Base-by-base conservation (phyloP, 1,140 invertebrate species). In the Dreissena polymorpha region DNA sequence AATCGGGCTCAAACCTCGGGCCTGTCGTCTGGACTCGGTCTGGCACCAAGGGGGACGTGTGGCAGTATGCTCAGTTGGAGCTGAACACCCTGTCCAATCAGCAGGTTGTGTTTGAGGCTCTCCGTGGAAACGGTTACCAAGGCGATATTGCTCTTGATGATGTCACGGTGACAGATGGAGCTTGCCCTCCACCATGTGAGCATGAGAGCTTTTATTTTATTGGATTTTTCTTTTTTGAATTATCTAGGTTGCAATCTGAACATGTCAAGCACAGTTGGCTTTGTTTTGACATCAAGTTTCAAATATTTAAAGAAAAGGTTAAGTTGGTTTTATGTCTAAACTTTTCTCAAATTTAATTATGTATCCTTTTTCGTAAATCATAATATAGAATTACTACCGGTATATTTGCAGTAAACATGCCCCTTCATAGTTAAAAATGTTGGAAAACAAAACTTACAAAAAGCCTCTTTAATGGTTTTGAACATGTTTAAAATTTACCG, bases 71-170 rank as follows among this genome's bases (percentile, higher is more conserved):
- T 51, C 73, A 86, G 64, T 78, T 91, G 21, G 86, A 88, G 14
- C 50, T 89, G 10, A 73, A 63, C 29, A 13, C 75, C 5, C 83
- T 84, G n/a, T 57, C 50, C 60, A 69, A 74, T 27, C 85, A 85
- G 76, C 85, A 87, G 86, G 80, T 93, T 29, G 85, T 87, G 13
- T 92, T 91, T 85, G 88, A 90, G 80, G 91, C 83, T 13, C 14
- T 81, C 10, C 75, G 71, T 63, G 87, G 87, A 7, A 72, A 57
- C 18, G 80, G 86, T 65, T 86, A 81, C 75, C 67, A 78, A 53
- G 89, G 90, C 64, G 90, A 91, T 51, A 90, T 91, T 64, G 88
- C 88, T 21, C 50, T 91, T 14, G 90, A 91, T 86, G 90, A 91
- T 50, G 84, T 91, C 21, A 83, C 80, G 16, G 85, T 88, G 76